These are phyloP conservation scores for Anoplopoma fimbria DNA, from an alignment of 2,113 vertebrate species.

Conservation along the genomic window DNA sequence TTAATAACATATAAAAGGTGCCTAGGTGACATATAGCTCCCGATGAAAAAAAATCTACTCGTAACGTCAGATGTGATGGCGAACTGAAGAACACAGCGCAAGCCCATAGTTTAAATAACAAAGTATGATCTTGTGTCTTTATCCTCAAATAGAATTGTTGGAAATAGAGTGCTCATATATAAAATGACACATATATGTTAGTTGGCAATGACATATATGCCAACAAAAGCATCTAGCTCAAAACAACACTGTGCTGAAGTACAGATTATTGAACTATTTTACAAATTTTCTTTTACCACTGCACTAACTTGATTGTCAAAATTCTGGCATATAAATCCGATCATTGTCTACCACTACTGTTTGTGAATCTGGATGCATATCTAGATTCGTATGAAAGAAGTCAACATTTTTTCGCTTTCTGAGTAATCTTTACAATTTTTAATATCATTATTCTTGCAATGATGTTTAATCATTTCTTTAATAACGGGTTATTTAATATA, in stretches of 20 bases:
- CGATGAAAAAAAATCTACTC: too few relatives aligned
- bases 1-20: too few relatives aligned
- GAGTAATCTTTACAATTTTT: neutral
- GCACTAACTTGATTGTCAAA: neutral
- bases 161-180: neutral
- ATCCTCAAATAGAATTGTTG: neutral
- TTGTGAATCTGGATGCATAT: neutral
- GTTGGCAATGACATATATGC: neutral
- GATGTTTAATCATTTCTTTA: neutral
- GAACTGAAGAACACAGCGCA: too few relatives aligned
- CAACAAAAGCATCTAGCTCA: neutral
- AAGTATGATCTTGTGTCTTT: too few relatives aligned
- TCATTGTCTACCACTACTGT: neutral
- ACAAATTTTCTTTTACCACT: neutral
- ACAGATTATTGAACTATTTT: neutral
- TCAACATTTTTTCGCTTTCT: neutral
- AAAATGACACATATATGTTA: neutral
- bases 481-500: neutral
- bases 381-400: neutral
- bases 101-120: too few relatives aligned
- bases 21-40: too few relatives aligned
- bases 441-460: too few relatives aligned
- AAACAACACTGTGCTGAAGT: neutral
- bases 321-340: neutral
- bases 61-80: too few relatives aligned